Evolutionary conservation across 2,888 invertebrate genomes (phyloP), one percentile per base, ranked within the genome.

Genomic region (Acronicta alni): DNA sequence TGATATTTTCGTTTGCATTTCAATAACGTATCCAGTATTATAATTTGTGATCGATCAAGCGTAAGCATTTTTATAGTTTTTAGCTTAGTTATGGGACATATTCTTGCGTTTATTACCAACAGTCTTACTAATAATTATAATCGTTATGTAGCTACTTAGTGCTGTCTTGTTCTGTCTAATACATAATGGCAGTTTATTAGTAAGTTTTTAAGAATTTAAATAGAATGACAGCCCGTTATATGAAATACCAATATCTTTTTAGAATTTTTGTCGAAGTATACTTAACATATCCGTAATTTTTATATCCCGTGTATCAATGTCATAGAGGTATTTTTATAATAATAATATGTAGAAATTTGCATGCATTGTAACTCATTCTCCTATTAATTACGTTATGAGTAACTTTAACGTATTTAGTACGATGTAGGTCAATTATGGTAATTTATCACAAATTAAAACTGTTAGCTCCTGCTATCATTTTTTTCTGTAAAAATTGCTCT

Each of bases 1-100:
- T 87, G 86, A 87, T 88, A 84, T 83, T 80, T 79, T 75, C 62
- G 67, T 82, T 85, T 77, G 78, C 68, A 77, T 82, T 84, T 84
- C 75, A 78, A 65, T 56, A 79, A 86, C 81, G 70, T 82, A 82
- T 83, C 81, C 88, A 89, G 89, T 89, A 89, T 89, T 89, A 89
- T 75, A 12, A 77, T 80, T 83, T 84, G 81, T 82, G 78, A 81
- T 80, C 62, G 53, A 68, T 68, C 47, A 61, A 73, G 62, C 62
- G 61, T 71, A 61, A 73, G 62, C 62, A 65, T 71, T 71, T 54
- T 60, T 49, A 46, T 67, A 52, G 43, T 56, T 48, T 49, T 6
- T 72, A 71, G 51, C 8, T 20, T 64, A 59, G 46, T 32, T 26
- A 26, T 53, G 56, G n/a, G 23, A 59, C 12, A 56, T 59, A 57